Evolutionary conservation across 2,888 invertebrate genomes (phyloP), one percentile per base, ranked within the genome.

Genomic region (Drosophila subsilvestris): DNA sequence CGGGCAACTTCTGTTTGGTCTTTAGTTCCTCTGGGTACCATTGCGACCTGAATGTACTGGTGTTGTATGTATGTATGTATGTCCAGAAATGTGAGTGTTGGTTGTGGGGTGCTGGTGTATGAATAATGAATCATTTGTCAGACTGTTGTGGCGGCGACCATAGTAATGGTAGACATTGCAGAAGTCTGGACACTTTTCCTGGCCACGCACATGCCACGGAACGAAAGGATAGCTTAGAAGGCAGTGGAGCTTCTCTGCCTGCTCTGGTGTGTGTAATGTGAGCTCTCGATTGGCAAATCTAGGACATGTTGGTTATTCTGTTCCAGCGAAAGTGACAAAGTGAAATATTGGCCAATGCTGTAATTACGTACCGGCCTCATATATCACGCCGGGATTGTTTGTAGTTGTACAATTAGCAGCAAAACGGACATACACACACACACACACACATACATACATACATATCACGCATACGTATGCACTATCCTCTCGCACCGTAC

Each of bases 61-160:
- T 32, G 54, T 44, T 44, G 44, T 12, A 10, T 29, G 10, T 27
- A 8, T 8, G 8, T 27, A 27, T 8, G 44, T 57, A 17, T 6
- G 25, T 25, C 25, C 25, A 6, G 25, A 29, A 29, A 29, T 29
- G 14, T 32, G 32, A 32, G 32, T 32, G 32, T 3, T 12, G 14
- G 37, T 2, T 37, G 14, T 2, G 32, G 32, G 14, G 1, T 14
- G 1, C 5, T 12, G 12, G 12, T 32, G 12, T 85, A 86, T 86
- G 86, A 88, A 86, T 89, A 86, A 86, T 89, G 84, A 88, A 86
- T 86, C 87, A 86, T 89, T 89, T 86, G 89, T 75, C 78, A 69
- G 79, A 54, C 69, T 70, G 67, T 81, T 78, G 58, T 75, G 50
- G 59, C 55, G 48, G 67, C 57, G 44, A 43, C 61, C 59, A 50